phyloP scores from a whole-genome alignment of 2,888 invertebrate species.

The Melipona beecheii region DNA sequence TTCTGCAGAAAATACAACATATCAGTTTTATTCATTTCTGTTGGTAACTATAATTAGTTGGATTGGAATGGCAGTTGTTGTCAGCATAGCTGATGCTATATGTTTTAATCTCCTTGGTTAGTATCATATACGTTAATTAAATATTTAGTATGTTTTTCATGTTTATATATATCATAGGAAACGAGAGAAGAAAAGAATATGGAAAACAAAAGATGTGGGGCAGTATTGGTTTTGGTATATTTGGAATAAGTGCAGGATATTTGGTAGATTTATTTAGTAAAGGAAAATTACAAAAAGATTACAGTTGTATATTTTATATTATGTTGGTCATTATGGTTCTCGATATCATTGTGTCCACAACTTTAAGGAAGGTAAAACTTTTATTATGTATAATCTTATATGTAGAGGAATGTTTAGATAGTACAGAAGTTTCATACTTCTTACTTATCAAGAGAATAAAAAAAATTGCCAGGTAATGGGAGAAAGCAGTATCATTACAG shows the following conservation, averaged over 20 bases:
- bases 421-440: slow-evolving; percentile 55
- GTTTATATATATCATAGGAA: slow-evolving; percentile 85
- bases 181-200: slow-evolving; percentile 89
- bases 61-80: slow-evolving; percentile 93
- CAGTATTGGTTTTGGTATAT: slow-evolving; percentile 93
- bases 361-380: slow-evolving; percentile 84
- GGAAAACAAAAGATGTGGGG: slow-evolving; percentile 96
- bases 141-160: background rate
- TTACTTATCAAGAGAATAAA: slow-evolving; percentile 61
- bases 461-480: slow-evolving; percentile 67
- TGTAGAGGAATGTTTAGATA: slow-evolving; percentile 11
- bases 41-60: slow-evolving; percentile 91
- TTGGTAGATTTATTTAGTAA: slow-evolving; percentile 90
- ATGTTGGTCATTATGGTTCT: slow-evolving; percentile 88
- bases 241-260: slow-evolving; percentile 91
- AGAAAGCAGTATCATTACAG: slow-evolving; percentile 72
- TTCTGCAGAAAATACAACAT: slow-evolving; percentile 79
- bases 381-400: background rate
- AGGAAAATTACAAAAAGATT: slow-evolving; percentile 89
- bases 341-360: slow-evolving; percentile 88
- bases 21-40: slow-evolving; percentile 93
- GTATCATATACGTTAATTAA: slow-evolving; percentile 51
- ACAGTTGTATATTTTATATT: slow-evolving; percentile 92
- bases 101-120: slow-evolving; percentile 93
- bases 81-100: slow-evolving; percentile 95